Conservation (phyloP, 2,888 invertebrate species). For the Chalcosyrphus nemorum region DNA sequence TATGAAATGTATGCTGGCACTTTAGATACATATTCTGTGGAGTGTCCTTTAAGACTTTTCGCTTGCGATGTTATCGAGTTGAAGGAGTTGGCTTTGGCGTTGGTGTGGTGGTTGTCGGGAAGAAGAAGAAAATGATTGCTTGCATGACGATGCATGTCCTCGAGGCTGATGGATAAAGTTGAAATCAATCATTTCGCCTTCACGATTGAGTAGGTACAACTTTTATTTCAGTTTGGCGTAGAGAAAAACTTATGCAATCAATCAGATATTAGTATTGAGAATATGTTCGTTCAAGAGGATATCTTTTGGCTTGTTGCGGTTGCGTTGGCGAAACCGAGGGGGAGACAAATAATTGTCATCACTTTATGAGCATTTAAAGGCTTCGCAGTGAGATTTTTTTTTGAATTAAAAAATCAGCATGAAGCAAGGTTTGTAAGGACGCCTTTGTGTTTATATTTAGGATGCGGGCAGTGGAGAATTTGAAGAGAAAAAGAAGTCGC, state of each 20-base stretch:
- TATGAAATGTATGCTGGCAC: not conserved
- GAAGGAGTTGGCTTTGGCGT: not conserved
- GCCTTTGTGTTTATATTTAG: no score
- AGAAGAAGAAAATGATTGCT: not conserved
- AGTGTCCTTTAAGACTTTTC: conserved; percentile 26
- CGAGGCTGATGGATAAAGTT: conserved; percentile 27
- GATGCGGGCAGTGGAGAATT: no score
- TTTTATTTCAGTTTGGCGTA: conserved; percentile 7
- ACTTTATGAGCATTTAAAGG: no score
- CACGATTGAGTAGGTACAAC: conserved; percentile 10
- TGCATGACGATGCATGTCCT: conserved; percentile 19
- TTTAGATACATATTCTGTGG: not conserved
- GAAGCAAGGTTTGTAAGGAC: no score
- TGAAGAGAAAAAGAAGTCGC: no score
- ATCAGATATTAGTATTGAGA: conserved; percentile 1
- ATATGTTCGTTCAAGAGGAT: not conserved
- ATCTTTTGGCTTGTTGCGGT: not conserved
- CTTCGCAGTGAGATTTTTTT: no score
- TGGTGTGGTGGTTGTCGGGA: not conserved
- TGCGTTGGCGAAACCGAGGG: no score
- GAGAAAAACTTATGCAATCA: conserved; percentile 40
- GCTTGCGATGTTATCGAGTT: conserved; percentile 13
- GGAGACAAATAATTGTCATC: no score
- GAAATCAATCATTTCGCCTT: conserved; percentile 41
- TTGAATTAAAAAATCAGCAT: no score